Evolutionary conservation across 2,797 vertebrate genomes (phyloP), one percentile per base, ranked within the genome.

Genomic region (Dendrocincla tyrannina): DNA sequence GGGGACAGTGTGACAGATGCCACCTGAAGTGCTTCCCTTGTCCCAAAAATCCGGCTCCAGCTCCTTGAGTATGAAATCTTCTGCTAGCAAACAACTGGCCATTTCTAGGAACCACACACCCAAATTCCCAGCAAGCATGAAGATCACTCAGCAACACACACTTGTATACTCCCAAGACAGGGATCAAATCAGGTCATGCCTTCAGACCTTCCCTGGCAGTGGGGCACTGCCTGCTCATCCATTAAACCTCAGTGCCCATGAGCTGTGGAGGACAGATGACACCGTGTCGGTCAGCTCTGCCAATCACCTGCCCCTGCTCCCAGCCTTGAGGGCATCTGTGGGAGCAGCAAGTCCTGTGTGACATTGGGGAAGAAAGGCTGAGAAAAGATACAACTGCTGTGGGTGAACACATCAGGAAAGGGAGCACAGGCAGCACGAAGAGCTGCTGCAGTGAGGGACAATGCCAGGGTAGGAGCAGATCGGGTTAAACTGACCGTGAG

Each of bases 51-150:
- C 47, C 59, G 17, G 20, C 39, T 76, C n/a, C 73, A 24, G 8
- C 2, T 2, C 17, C 0, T 1, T 0, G 0, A 75, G 13, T 1
- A 42, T 6, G 42, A 75, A 39, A 19, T 64, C 33, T 62, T 75
- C 46, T 24, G n/a, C 28, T 19, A 58, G 63, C n/a, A 76, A 73
- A 76, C 8, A 72, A 39, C 13, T n/a, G 35, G 52, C 12, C 18
- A 2, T 28, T 82, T 68, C 68, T 35, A 53, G 72, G 68, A 83
- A 85, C 19, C 46, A 56, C 11, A 23, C 27, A 5, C 18, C 30
- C 27, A 1, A 64, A 85, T 46, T 52, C 60, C 37, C 89, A 67
- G 28, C 32, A 20, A 1, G 1, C 10, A 27, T 1, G 28, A 60
- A 60, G 42, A 47, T 85, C 33, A 27, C 30, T 77, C 80, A 76